Conservation (phyloP, 2,113 vertebrate species). For the Lampris incognitus region DNA sequence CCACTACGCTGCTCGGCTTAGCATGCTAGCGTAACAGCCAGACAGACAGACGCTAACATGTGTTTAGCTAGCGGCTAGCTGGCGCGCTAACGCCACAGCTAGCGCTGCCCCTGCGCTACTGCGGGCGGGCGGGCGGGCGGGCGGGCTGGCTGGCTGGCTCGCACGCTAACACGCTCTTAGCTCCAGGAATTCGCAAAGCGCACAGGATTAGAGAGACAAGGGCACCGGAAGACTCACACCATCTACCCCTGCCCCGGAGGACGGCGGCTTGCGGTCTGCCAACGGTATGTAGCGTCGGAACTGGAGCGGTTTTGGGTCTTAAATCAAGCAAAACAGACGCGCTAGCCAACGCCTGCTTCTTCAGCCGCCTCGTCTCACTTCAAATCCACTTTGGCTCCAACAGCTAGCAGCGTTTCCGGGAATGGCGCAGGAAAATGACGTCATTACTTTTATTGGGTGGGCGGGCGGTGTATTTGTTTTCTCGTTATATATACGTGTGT, state of each 20-base stretch:
- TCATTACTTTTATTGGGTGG: neutral
- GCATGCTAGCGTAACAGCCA: slow-evolving; percentile 27
- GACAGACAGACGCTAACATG: neutral
- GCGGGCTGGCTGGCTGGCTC: no score
- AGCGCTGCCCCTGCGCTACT: no score
- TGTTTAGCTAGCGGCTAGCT: no score
- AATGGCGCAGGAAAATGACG: slow-evolving; percentile 45
- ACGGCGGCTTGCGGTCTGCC: neutral
- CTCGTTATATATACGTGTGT: no score
- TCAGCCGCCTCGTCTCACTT: slow-evolving; percentile 23
- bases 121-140: no score
- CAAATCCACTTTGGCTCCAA: slow-evolving; percentile 72
- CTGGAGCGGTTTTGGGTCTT: neutral
- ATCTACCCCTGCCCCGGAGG: neutral
- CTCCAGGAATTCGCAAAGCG: neutral
- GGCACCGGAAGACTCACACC: slow-evolving; percentile 28
- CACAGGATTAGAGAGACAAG: neutral
- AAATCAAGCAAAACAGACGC: neutral
- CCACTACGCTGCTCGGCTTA: slow-evolving; percentile 14
- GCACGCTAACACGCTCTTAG: slow-evolving; percentile 31
- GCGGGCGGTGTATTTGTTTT: no score
- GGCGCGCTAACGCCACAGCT: no score
- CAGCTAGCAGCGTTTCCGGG: slow-evolving; percentile 37
- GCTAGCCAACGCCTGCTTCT: slow-evolving; percentile 56
- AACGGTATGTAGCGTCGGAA: neutral